Conservation (phyloP, 2,888 invertebrate genomes). For the Lochmaea crataegi region DNA sequence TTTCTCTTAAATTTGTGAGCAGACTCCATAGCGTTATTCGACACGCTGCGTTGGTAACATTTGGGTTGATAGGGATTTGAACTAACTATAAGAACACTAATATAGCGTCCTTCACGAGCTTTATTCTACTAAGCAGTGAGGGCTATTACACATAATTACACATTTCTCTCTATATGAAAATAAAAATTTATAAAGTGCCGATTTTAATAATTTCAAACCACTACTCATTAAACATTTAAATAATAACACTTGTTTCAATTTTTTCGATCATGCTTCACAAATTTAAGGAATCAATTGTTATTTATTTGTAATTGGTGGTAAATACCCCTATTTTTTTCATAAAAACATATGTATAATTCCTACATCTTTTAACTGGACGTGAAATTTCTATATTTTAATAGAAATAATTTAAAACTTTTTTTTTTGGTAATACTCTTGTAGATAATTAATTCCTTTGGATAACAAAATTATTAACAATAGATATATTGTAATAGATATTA, state of each 20-base stretch:
- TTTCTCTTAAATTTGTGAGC: conserved; percentile 8
- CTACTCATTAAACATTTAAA: not conserved
- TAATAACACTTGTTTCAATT: not conserved
- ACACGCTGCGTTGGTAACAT: not conserved
- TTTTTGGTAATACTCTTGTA: conserved; percentile 15
- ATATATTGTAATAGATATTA: conserved; percentile 25
- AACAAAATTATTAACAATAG: conserved; percentile 45
- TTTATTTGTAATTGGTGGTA: conserved; percentile 1
- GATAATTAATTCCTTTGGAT: conserved; percentile 38
- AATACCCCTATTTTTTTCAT: not conserved
- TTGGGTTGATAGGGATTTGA: not conserved
- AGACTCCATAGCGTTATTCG: not conserved
- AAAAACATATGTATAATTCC: conserved; percentile 6
- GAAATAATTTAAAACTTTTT: not conserved
- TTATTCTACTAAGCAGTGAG: conserved; percentile 5
- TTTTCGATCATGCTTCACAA: conserved; percentile 1
- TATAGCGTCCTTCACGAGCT: conserved; percentile 10
- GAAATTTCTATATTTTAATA: conserved; percentile 15
- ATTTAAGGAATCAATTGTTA: conserved; percentile 4
- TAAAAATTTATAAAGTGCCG: not conserved
- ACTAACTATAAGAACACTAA: conserved; percentile 11
- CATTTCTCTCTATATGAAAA: not conserved
- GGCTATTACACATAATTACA: not conserved
- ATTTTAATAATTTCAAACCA: not conserved
- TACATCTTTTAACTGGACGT: conserved; percentile 27